Conservation (phyloP, 1,140 invertebrate species). For the Papilio dardanus region DNA sequence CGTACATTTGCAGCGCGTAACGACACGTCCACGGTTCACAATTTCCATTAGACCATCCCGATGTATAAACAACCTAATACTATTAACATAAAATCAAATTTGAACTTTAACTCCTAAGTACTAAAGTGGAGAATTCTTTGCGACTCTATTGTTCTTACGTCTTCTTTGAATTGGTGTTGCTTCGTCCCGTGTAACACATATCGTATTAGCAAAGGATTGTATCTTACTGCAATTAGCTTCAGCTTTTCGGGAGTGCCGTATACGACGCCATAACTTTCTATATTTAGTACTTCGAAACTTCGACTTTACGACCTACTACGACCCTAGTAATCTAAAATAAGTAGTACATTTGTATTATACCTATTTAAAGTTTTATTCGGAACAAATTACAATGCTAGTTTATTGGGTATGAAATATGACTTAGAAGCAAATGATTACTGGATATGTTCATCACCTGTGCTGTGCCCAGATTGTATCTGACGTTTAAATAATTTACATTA, state of each 20-base stretch:
- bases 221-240: conserved; percentile 79
- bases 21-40: conserved; percentile 77
- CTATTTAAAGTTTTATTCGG: too few species aligned
- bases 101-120: conserved; percentile 47
- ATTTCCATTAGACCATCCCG: conserved; percentile 73
- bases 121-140: conserved; percentile 45
- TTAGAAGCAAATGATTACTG: too few species aligned
- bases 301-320: not conserved
- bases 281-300: conserved; percentile 18
- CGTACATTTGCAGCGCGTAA: conserved; percentile 79
- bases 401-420: too few species aligned
- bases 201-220: conserved; percentile 79
- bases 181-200: conserved; percentile 76
- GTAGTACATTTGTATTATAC: too few species aligned
- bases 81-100: conserved; percentile 44
- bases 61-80: conserved; percentile 61
- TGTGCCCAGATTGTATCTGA: too few species aligned
- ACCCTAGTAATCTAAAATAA: too few species aligned
- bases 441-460: too few species aligned
- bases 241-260: conserved; percentile 70
- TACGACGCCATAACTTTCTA: conserved; percentile 18
- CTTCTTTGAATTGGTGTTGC: conserved; percentile 41
- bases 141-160: conserved; percentile 48
- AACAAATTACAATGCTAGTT: too few species aligned
- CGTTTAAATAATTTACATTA: too few species aligned